These are phyloP conservation scores for Chelon labrosus DNA, from an alignment of 2,797 vertebrate genomes.

Conservation along the genomic window DNA sequence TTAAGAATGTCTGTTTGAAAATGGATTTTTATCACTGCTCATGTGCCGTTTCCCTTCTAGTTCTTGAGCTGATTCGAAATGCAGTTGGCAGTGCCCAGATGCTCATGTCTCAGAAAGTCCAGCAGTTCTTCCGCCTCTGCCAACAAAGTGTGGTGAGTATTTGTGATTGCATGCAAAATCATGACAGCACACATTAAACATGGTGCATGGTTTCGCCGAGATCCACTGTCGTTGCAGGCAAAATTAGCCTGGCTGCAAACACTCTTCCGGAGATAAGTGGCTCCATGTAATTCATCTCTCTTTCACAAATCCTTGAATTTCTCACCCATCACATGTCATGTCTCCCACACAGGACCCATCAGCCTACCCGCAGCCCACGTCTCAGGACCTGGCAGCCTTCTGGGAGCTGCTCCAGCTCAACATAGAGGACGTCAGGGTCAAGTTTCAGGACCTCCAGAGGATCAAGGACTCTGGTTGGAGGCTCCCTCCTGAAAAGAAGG, in stretches of 20 bases:
- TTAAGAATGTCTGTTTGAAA: slow-evolving; percentile 12
- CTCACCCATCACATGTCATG: not conserved
- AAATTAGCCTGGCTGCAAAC: slow-evolving; percentile 24
- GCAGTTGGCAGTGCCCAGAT: slow-evolving; percentile 97
- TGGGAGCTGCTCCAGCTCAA: slow-evolving; percentile 99
- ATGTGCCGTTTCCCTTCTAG: slow-evolving; percentile 72
- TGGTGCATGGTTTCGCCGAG: slow-evolving; percentile 10
- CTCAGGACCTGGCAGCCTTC: slow-evolving; percentile 97
- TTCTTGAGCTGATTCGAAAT: slow-evolving; percentile 95
- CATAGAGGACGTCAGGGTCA: slow-evolving; percentile 96
- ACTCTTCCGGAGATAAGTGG: not conserved
- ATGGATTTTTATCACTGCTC: slow-evolving; percentile 19
- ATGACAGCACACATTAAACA: slow-evolving; percentile 37
- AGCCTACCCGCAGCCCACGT: slow-evolving; percentile 94
- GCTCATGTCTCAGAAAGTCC: slow-evolving; percentile 99
- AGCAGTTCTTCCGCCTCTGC: slow-evolving; percentile 99
- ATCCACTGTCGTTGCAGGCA: slow-evolving; percentile 17
- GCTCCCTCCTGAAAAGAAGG: slow-evolving; percentile 94
- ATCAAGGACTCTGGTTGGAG: slow-evolving; percentile 98
- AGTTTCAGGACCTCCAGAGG: slow-evolving; percentile 97
- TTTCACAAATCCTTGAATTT: not conserved
- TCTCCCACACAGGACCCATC: slow-evolving; percentile 82
- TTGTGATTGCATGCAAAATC: slow-evolving; percentile 37
- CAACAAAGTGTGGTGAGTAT: slow-evolving; percentile 98
- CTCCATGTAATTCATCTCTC: not conserved